Percentiles rank a stretch among this genome's conserved stretches.
phyloP scores from a whole-genome alignment of 2,888 invertebrate genomes.

The Cheiracanthium punctorium region DNA sequence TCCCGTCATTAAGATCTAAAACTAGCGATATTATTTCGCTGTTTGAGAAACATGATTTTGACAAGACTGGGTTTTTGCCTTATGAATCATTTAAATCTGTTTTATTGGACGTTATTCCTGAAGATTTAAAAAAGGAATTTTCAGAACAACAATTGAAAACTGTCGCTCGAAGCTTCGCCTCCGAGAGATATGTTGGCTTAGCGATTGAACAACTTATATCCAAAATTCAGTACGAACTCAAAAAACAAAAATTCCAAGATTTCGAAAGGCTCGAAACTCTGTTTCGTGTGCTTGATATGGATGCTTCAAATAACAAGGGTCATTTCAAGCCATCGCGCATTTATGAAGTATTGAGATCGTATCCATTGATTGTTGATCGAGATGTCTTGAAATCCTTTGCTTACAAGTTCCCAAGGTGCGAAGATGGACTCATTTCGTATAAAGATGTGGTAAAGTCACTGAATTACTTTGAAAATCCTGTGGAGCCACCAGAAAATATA shows the following conservation, averaged over 20 bases:
- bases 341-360: constrained; percentile 10
- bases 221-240: constrained; percentile 17
- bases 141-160: constrained; percentile 31
- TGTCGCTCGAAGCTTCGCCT: neutral
- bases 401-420: constrained; percentile 9
- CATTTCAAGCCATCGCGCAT: constrained; percentile 4
- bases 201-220: constrained; percentile 6
- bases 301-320: constrained; percentile 9
- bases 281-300: constrained; percentile 15
- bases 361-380: constrained; percentile 5
- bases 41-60: neutral
- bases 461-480: constrained; percentile 20
- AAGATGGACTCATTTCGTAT: constrained; percentile 18
- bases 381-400: constrained; percentile 25
- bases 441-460: neutral
- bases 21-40: neutral
- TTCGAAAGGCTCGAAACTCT: constrained; percentile 11
- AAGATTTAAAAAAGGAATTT: neutral
- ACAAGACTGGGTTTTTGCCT: neutral
- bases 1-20: neutral
- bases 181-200: constrained; percentile 13
- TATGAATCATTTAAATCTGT: constrained; percentile 8
- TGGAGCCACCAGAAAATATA: neutral
- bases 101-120: neutral
- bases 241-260: constrained; percentile 15